These are phyloP conservation scores for Meloidogyne exigua DNA, from an alignment of 1,140 invertebrate genomes.

Conservation along the genomic window DNA sequence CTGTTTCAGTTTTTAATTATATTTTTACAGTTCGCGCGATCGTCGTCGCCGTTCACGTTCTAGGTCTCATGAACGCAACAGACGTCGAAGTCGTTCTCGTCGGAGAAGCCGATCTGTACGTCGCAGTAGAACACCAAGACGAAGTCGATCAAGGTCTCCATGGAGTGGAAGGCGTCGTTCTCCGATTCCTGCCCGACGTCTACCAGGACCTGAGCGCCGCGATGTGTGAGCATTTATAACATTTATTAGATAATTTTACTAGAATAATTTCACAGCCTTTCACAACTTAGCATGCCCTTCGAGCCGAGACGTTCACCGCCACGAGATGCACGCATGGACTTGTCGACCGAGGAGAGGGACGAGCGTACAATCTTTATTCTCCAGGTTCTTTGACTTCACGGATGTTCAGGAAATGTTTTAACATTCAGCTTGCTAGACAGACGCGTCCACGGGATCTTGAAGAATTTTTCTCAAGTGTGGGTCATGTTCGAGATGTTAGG, in stretches of 20 bases:
- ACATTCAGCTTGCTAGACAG: slow-evolving; percentile 73
- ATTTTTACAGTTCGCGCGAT: slow-evolving; percentile 35
- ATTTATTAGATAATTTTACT: slow-evolving; percentile 16
- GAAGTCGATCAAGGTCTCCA: slow-evolving; percentile 28
- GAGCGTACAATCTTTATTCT: slow-evolving; percentile 96
- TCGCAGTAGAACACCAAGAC: background rate
- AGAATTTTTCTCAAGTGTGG: slow-evolving; percentile 97
- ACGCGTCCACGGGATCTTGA: slow-evolving; percentile 88
- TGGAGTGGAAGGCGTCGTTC: slow-evolving; percentile 18
- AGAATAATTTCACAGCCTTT: slow-evolving; percentile 24
- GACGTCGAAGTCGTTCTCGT: background rate
- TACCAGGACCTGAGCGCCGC: slow-evolving; percentile 60
- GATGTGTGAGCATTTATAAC: slow-evolving; percentile 55
- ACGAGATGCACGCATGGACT: slow-evolving; percentile 65
- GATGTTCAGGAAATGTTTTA: background rate
- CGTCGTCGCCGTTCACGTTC: slow-evolving; percentile 34
- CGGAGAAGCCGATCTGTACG: background rate
- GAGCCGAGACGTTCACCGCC: slow-evolving; percentile 55
- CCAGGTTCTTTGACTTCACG: slow-evolving; percentile 71
- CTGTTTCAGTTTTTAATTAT: background rate
- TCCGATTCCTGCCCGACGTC: slow-evolving; percentile 40
- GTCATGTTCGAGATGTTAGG: slow-evolving; percentile 94
- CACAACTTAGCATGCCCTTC: slow-evolving; percentile 62
- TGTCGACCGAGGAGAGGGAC: slow-evolving; percentile 96
- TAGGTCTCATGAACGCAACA: slow-evolving; percentile 29